Evolutionary conservation across 2,888 invertebrate genomes (phyloP), one percentile per base, ranked within the genome.

Genomic region (Endotricha flammealis): DNA sequence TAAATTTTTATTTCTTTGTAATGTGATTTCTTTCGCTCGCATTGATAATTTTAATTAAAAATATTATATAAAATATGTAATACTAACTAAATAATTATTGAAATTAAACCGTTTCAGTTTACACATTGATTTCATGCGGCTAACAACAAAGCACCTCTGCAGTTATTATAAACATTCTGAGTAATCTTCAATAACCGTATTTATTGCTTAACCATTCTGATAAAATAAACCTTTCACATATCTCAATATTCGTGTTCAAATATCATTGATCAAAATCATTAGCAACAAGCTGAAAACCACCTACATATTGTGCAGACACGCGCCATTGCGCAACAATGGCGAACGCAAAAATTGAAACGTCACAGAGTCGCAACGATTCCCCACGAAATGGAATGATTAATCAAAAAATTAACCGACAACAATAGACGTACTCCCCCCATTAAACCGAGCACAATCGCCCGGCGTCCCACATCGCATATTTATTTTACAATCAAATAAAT

Each of bases 401-500:
- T 86, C 86, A 86, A 85, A 85, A 86, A 86, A 86, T 85, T 86
- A 83, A 83, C 82, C 78, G 70, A 73, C 77, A 57, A 85, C 85
- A 86, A 85, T 78, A 53, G 64, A 48, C 48, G 47, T 50, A 70
- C 68, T 77, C 82, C 79, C n/a, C 72, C 78, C 69, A 77, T 82
- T 80, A 73, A 71, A 65, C 67, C 61, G 64, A 57, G 50, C 58
- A 82, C 82, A 85, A 85, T 78, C 73, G 63, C 64, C 64, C 68
- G 68, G 72, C 78, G 73, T 77, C 83, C 83, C 85, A 83, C 83
- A 82, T 76, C 64, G 65, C 68, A 65, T 82, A 78, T 83, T 85
- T 83, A 85, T 85, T 83, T 78, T 75, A 83, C 85, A 85, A 86
- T 86, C 85, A 83, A 83, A 86, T 85, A 85, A 86, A 85, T 86